Conservation (phyloP, 1,140 invertebrate species). For the Leptinotarsa defecta region DNA sequence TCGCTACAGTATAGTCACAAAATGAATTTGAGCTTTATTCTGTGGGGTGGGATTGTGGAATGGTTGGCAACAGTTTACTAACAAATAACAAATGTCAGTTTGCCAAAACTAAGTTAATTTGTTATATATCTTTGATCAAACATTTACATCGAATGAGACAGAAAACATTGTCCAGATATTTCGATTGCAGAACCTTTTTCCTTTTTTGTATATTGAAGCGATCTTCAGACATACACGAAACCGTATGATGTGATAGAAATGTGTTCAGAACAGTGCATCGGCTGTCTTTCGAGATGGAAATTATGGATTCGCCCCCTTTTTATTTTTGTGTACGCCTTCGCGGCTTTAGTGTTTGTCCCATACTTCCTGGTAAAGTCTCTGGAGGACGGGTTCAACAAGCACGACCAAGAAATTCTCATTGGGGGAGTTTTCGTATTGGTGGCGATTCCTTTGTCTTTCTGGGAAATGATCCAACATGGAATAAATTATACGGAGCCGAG, state of each 20-base stretch:
- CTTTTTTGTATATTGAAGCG: no score
- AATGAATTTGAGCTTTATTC: no score
- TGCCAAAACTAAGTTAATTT: no score
- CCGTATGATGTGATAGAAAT: conserved; percentile 34
- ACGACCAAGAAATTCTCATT: conserved; percentile 79
- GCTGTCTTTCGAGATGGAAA: conserved; percentile 68
- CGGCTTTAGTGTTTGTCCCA: conserved; percentile 83
- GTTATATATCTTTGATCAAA: no score
- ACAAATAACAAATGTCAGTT: no score
- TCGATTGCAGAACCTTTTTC: no score
- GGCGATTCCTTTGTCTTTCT: conserved; percentile 89
- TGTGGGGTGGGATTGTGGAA: no score
- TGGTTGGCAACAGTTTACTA: no score
- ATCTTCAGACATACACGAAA: no score
- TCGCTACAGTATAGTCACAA: no score
- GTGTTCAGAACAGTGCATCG: conserved; percentile 33
- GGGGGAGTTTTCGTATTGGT: conserved; percentile 89
- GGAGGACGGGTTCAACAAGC: conserved; percentile 72
- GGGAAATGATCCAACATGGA: conserved; percentile 93
- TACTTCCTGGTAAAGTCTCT: conserved; percentile 76
- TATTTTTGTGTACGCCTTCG: conserved; percentile 76
- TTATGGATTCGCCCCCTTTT: conserved; percentile 86
- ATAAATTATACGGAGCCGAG: conserved; percentile 92
- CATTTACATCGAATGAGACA: no score
- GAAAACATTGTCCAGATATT: no score